Evolutionary conservation across 2,888 invertebrate genomes (phyloP), one percentile per base, ranked within the genome.

Genomic region (Patella caerulea): DNA sequence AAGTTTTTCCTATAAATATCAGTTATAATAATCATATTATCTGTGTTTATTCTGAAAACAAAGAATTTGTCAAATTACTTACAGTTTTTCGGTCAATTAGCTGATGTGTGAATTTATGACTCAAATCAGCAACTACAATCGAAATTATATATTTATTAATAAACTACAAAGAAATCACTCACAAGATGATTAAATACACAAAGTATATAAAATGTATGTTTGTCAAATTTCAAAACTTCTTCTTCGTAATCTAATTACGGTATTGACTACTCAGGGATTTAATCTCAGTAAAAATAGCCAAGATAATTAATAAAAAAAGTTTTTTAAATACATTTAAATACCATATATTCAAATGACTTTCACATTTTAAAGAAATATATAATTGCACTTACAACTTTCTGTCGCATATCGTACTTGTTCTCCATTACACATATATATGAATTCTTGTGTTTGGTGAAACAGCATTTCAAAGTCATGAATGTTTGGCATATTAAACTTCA

Each of bases 321-420:
- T 9, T 9, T 9, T 45, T 45, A 7, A 45, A 45, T 9, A 45
- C 45, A 45, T 45, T 7, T 45, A 45, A 45, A 45, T 45, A 45
- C 45, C 0, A 45, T 34, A 45, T 34, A 34, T 45, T 45, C 45
- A 7, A 45, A 45, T 9, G 9, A 45, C 9, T 45, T 45, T 45
- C 45, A 9, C 45, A 9, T 45, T 45, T 45, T 9, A 45, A 7
- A 45, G 45, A 1, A 45, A 45, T 45, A 45, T 9, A 5, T 45
- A 45, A 9, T 45, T 45, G 45, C 55, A 94, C 95, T 94, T 94
- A 97, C 97, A 97, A 86, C 95, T 94, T 90, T 97, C 96, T 76
- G 96, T 95, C 74, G 96, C 95, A 91, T 95, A 95, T 87, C 96
- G 94, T 78, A 98, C 95, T 94, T 98, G 97, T 92, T 97, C 96